Evolutionary conservation across 2,113 vertebrate genomes (phyloP), one percentile per base, ranked within the genome.

Genomic region (Antidorcas marsupialis): DNA sequence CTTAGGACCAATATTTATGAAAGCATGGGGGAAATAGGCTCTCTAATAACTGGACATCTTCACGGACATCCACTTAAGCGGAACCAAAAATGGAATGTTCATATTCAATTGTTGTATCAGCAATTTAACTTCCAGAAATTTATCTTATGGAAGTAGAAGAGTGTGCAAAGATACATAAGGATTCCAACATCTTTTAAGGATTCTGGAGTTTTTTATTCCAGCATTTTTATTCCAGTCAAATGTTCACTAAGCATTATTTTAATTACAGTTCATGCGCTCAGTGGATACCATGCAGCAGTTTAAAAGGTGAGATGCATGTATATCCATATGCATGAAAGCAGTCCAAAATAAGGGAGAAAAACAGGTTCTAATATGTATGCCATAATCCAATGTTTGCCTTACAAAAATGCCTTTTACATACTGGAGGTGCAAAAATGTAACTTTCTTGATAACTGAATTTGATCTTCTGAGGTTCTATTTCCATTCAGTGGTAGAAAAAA

Each of bases 71-170:
- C 13, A 95, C 43, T 52, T 71, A 82, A 87, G 33, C 5, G 81
- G 12, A 13, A 89, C 55, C 15, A 96, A 88, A 97, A 91, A 36
- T 5, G n/a, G 74, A 96, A 87, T 7, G 28, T 11, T 28, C 6
- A 43, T 47, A 55, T 28, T 45, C 23, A 36, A 21, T 55, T 57
- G 12, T 62, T 87, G 14, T 27, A 82, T 52, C 36, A 92, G 28
- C 59, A 85, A 62, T 81, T 97, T 92, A 62, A 74, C 39, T 62
- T 91, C n/a, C 62, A 50, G 47, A 93, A 93, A 64, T 87, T 91
- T 71, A 76, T 45, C 59, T 91, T 91, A 89, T n/a, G 30, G 30
- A 89, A 82, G 47, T 59, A 83, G 6, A 84, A 23, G 71, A 59
- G 7, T 9, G 2, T n/a, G 71, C 43, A 33, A 83, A 53, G 6